These are phyloP conservation scores for Lampris megalopsis DNA, from an alignment of 2,113 vertebrate genomes.

Conservation along the genomic window DNA sequence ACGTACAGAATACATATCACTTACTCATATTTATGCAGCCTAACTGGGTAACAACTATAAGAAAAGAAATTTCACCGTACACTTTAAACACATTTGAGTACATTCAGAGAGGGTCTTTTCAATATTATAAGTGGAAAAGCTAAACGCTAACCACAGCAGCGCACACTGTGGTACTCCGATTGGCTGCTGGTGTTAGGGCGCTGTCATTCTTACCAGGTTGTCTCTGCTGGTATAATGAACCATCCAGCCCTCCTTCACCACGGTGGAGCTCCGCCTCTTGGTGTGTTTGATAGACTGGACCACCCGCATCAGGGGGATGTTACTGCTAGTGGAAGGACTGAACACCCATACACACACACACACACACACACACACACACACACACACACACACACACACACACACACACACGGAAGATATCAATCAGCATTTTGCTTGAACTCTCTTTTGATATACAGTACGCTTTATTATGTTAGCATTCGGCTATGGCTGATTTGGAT, in stretches of 20 bases:
- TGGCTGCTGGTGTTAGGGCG: constrained; percentile 27
- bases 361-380: not conserved
- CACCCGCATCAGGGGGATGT: constrained; percentile 98
- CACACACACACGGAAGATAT: not conserved
- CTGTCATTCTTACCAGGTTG: constrained; percentile 89
- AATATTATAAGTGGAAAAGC: constrained; percentile 6
- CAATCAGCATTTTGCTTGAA: not conserved
- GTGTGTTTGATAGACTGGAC: constrained; percentile 98
- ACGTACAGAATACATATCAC: not conserved
- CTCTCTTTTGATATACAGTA: no score
- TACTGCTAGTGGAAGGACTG: constrained; percentile 98
- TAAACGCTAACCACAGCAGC: constrained; percentile 33
- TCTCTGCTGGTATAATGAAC: constrained; percentile 97
- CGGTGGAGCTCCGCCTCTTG: constrained; percentile 97
- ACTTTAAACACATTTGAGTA: constrained; percentile 48
- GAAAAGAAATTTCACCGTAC: not conserved
- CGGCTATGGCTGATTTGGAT: not conserved
- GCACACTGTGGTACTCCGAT: constrained; percentile 45
- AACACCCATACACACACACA: constrained; percentile 38
- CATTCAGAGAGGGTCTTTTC: constrained; percentile 38
- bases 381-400: not conserved
- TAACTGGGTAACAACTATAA: no score
- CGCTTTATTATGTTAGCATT: no score
- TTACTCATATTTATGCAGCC: not conserved
- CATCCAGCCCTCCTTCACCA: constrained; percentile 99